phyloP scores from a whole-genome alignment of 2,797 vertebrate species.

The Microctenopoma lineatum region DNA sequence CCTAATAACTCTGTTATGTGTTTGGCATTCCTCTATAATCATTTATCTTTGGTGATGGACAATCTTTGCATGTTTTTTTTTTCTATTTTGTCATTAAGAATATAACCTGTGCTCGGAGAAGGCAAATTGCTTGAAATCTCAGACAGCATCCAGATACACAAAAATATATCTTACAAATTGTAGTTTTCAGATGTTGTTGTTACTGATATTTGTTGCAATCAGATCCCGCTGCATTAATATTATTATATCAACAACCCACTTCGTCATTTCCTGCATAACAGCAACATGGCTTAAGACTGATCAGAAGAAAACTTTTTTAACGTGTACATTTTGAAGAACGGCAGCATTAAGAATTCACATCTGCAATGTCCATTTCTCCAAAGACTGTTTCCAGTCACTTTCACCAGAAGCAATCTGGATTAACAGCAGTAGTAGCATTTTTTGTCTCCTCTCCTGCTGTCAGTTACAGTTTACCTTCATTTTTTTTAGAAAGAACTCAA shows the following conservation, averaged over 20 bases:
- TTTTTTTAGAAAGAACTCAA: too few relatives aligned
- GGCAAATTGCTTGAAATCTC: neutral
- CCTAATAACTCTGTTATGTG: neutral
- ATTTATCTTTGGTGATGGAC: neutral
- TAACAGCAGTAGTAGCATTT: constrained; percentile 30
- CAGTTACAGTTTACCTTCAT: too few relatives aligned
- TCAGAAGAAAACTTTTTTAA: neutral
- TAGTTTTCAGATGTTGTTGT: constrained; percentile 1
- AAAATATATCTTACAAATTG: constrained; percentile 13
- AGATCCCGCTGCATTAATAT: constrained; percentile 3
- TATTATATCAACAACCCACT: constrained; percentile 14
- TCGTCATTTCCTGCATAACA: constrained; percentile 6
- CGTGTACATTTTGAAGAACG: constrained; percentile 24
- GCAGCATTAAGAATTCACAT: constrained; percentile 52
- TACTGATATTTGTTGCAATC: constrained; percentile 8
- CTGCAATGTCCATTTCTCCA: constrained; percentile 51
- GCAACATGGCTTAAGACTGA: constrained; percentile 16
- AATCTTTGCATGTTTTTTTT: neutral
- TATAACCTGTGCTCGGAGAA: constrained; percentile 1
- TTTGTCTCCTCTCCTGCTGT: constrained; percentile 13
- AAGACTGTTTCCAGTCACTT: constrained; percentile 42
- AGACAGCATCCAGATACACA: constrained; percentile 30
- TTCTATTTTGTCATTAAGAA: neutral
- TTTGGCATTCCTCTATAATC: neutral
- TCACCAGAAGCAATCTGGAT: constrained; percentile 45